Evolutionary conservation across 1,140 invertebrate species (phyloP), one percentile per base, ranked within the genome.

Genomic region (Galleria mellonella): DNA sequence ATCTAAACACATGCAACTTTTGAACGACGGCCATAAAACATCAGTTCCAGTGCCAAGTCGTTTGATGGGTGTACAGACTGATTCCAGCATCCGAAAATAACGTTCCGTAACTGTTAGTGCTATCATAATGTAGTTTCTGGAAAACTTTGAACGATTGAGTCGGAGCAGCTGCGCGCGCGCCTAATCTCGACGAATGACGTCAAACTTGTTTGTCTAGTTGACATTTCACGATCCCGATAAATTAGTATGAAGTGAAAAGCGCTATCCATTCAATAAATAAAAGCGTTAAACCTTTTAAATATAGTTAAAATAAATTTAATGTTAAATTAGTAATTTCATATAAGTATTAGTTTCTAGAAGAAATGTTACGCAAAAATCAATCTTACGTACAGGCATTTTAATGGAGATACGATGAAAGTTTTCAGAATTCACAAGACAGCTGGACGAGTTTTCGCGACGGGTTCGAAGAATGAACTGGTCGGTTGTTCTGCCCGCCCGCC

Each of bases 61-160:
- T 73, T 78, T 66, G 70, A 72, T 74, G 67, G 62, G 55, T 51
- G 56, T 23, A 23, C 62, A 56, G 51, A 40, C 59, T 44, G 63
- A 66, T 70, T 83, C 81, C 77, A 84, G 81, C 63, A 81, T 83
- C 70, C 67, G 38, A 74, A 84, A 83, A 84, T 84, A 84, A 69
- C 14, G 9, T 37, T 4, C 4, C 9, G 13, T 13, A 23, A 17
- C 17, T 17, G 17, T 70, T 43, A 55, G 39, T 64, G 57, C 66
- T 62, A 51, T 51, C 72, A 70, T 64, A 57, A 67, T 48, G 65
- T 61, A 52, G 52, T 50, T 55, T 53, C 62, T 68, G 57, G 62
- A 66, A 63, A 43, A 23, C 32, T 57, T 53, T 52, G 8, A 45
- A 13, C 6, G 44, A 44, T 33, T 31, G 13, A 10, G 32, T 15